Base-by-base conservation (phyloP, 2,888 invertebrate genomes). In the Nectonema munidae region DNA sequence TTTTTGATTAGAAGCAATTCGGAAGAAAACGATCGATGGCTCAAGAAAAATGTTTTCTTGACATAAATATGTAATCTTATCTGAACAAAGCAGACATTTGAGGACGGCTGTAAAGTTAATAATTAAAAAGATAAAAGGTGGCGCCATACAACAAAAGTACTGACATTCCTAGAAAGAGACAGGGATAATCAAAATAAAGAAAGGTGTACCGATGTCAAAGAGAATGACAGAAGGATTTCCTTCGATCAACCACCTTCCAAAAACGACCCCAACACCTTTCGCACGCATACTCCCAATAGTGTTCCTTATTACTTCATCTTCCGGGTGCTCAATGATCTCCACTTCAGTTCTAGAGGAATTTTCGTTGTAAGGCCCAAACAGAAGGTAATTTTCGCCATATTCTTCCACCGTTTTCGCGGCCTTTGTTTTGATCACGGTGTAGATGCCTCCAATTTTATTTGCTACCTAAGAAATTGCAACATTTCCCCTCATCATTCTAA, bases 161-260 rank as follows among this genome's bases (percentile, higher is more conserved):
- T n/a, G n/a, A n/a, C n/a, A n/a, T n/a, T n/a, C n/a, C n/a, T n/a
- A n/a, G n/a, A n/a, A n/a, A n/a, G n/a, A n/a, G n/a, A n/a, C n/a
- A n/a, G n/a, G n/a, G n/a, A n/a, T n/a, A n/a, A n/a, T n/a, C n/a
- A n/a, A n/a, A n/a, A n/a, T n/a, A n/a, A n/a, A n/a, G n/a, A n/a
- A n/a, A n/a, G n/a, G n/a, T n/a, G n/a, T n/a, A 14, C 79, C 76
- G 51, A 99, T 74, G 55, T 99, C 95, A 60, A 99, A 86, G 3
- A 99, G 62, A 39, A 99, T 69, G 29, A 99, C 71, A 55, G 81
- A 81, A 0, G 95, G 95, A 60, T 83, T 89, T n/a, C 95, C 95
- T 51, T 99, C 95, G 2, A 99, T 95, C 36, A 99, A 57, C 95
- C 95, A 95, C 2, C 83, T 70, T n/a, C 95, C 95, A 21, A 76